Evolutionary conservation across 1,140 invertebrate genomes (phyloP).

Genomic region (Armadillidium nasatum): DNA sequence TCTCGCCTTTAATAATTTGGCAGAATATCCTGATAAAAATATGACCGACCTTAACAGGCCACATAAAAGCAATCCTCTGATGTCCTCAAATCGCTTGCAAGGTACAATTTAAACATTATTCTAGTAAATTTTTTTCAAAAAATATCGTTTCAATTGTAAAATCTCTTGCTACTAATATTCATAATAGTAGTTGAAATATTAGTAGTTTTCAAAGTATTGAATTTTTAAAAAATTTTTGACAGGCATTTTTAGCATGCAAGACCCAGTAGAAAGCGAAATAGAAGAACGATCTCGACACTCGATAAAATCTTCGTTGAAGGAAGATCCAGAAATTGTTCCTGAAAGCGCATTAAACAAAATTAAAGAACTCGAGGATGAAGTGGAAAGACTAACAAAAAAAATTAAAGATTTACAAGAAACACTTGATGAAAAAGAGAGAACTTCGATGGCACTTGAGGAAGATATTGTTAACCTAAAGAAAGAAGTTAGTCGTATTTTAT

Average conservation of each 20-base stretch:
- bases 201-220: too few relatives aligned
- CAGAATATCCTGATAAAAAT: constrained; percentile 21
- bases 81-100: background rate
- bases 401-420: constrained; percentile 46
- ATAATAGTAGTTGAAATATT: too few relatives aligned
- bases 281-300: background rate
- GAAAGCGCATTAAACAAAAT: background rate
- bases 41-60: background rate
- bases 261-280: background rate
- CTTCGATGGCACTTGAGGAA: constrained; percentile 28
- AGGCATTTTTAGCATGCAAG: background rate
- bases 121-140: background rate
- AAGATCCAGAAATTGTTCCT: background rate
- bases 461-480: constrained; percentile 37
- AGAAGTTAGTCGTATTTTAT: constrained; percentile 25
- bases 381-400: constrained; percentile 24
- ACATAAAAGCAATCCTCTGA: background rate
- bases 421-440: constrained; percentile 47
- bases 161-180: too few relatives aligned
- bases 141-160: too few relatives aligned
- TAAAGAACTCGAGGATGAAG: background rate
- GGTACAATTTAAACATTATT: background rate
- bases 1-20: constrained; percentile 33
- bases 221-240: background rate
- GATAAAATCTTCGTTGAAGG: background rate